A percentile compares a stretch with the other conserved stretches of the same genome.
Evolutionary conservation across 2,797 vertebrate species (phyloP).

Genomic region (Epinephelus coioides): DNA sequence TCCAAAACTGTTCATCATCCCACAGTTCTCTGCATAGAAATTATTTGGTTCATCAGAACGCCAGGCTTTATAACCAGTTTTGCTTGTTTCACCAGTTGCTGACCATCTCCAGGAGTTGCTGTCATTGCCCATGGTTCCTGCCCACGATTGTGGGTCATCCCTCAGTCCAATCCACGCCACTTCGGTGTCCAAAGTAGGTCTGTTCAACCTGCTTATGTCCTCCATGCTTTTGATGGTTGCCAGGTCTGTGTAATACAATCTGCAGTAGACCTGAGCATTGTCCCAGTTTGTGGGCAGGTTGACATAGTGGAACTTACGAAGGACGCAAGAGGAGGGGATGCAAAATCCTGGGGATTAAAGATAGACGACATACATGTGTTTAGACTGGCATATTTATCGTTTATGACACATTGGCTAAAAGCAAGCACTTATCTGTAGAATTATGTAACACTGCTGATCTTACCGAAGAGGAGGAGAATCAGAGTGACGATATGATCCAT

Average conservation of each 20-base stretch:
- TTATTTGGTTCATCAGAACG: rapidly evolving
- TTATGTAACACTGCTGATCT: background rate
- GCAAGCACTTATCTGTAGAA: background rate
- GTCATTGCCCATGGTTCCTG: background rate
- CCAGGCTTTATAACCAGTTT: slow-evolving; percentile 23
- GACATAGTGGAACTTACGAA: slow-evolving; percentile 22
- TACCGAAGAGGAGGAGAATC: slow-evolving; percentile 27
- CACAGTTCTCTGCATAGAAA: rapidly evolving
- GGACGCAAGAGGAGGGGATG: background rate
- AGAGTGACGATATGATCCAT: slow-evolving; percentile 2
- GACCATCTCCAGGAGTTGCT: slow-evolving; percentile 63
- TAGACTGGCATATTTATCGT: background rate
- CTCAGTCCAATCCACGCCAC: slow-evolving; percentile 56
- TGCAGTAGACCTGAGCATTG: slow-evolving; percentile 44
- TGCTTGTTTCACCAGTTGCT: background rate
- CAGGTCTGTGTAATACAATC: slow-evolving; percentile 44
- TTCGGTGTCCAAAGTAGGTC: rapidly evolving
- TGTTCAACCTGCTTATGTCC: slow-evolving; percentile 1
- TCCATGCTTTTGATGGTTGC: slow-evolving; percentile 27
- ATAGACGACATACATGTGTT: too few relatives aligned
- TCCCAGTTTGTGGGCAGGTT: background rate
- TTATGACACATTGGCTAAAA: background rate
- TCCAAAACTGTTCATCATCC: rapidly evolving
- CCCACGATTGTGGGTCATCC: slow-evolving; percentile 43
- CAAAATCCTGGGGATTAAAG: slow-evolving; percentile 24